Conservation (phyloP, 2,113 vertebrate species). For the Macheiramphus alcinus region DNA sequence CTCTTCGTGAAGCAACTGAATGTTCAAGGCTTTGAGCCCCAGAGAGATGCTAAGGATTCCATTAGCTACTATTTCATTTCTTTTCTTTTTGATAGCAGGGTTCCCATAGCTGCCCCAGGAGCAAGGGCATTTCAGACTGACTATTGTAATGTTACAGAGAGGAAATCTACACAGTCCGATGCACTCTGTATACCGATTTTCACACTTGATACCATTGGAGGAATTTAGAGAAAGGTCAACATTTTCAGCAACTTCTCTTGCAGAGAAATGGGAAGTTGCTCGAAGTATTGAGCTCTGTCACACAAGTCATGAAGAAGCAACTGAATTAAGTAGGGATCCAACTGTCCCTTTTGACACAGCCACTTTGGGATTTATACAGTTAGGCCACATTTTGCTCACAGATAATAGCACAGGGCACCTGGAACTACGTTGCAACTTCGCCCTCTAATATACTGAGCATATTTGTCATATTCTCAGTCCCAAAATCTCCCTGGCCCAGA, state of each 20-base stretch:
- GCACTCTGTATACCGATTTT: neutral
- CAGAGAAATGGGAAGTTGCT: neutral
- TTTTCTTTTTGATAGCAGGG: neutral
- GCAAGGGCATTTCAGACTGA: neutral
- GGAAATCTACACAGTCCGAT: accelerated
- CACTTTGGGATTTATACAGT: neutral
- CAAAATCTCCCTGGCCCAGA: constrained; percentile 7
- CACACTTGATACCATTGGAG: neutral
- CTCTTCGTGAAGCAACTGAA: neutral
- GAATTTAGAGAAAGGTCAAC: neutral
- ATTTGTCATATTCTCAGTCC: neutral
- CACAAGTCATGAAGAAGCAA: neutral
- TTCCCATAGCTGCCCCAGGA: neutral
- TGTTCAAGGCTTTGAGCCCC: neutral
- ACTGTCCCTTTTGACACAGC: neutral
- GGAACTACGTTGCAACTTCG: neutral
- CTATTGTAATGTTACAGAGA: neutral
- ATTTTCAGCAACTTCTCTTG: neutral
- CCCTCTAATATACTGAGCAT: neutral
- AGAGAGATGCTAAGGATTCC: neutral
- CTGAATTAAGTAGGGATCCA: neutral
- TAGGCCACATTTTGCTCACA: neutral
- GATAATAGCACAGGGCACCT: neutral
- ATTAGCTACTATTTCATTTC: neutral
- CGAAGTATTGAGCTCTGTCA: neutral